phyloP scores from a whole-genome alignment of 1,140 invertebrate species.

The Lepidurus apus region DNA sequence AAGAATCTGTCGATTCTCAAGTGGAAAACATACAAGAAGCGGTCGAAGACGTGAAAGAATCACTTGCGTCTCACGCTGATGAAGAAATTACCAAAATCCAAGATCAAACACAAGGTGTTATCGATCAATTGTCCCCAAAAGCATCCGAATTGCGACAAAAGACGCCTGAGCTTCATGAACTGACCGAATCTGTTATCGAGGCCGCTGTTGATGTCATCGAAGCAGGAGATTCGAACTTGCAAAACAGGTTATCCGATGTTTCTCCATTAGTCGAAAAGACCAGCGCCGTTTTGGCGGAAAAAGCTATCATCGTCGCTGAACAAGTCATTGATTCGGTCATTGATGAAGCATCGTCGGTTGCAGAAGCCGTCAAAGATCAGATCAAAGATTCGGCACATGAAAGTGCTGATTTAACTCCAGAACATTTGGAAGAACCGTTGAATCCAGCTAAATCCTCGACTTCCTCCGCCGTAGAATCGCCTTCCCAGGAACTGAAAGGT shows the following conservation, averaged over 20 bases:
- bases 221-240: neutral
- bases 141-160: neutral
- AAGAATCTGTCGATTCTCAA: neutral
- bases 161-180: neutral
- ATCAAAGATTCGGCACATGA: neutral
- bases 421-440: neutral
- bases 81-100: neutral
- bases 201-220: neutral
- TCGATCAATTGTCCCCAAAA: neutral
- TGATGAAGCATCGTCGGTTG: neutral
- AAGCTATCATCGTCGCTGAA: neutral
- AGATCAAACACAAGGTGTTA: neutral
- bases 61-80: neutral
- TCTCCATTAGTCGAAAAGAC: neutral
- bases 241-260: neutral
- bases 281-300: neutral
- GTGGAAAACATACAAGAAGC: slow-evolving; percentile 10
- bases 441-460: neutral
- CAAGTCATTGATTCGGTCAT: neutral
- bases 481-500: too few relatives aligned
- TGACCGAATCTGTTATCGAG: neutral
- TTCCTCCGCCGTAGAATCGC: too few relatives aligned
- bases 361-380: neutral
- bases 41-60: slow-evolving; percentile 11
- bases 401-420: neutral